Evolutionary conservation across 35 echinoderm and acorn worm genomes (phyloP).

Genomic region (Apostichopus californicus): DNA sequence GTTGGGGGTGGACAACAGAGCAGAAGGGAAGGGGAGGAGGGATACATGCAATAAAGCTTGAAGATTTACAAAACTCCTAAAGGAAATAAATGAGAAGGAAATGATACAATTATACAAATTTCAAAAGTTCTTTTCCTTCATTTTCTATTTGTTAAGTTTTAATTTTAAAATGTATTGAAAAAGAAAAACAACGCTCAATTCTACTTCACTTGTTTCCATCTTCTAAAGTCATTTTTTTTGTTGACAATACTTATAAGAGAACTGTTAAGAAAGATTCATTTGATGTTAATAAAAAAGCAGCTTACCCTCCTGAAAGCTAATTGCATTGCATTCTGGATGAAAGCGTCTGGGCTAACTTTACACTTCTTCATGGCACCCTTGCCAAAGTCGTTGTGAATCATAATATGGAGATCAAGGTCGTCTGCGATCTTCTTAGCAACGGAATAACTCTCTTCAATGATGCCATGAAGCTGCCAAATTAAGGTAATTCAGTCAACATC

Average conservation of each 20-base stretch:
- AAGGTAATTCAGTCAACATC: neutral
- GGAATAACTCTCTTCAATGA: slow-evolving; percentile 66
- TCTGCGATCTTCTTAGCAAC: slow-evolving; percentile 71
- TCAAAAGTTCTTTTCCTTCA: too few species aligned
- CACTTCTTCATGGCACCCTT: slow-evolving; percentile 91
- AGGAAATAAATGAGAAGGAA: too few species aligned
- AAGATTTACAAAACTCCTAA: too few species aligned
- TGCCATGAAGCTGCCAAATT: slow-evolving; percentile 53
- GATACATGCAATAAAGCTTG: neutral
- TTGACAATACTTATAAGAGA: neutral
- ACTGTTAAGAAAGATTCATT: neutral
- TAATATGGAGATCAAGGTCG: slow-evolving; percentile 89
- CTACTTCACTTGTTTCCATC: neutral
- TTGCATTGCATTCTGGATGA: slow-evolving; percentile 95
- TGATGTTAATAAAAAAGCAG: neutral
- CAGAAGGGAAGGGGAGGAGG: neutral
- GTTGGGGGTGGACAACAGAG: neutral
- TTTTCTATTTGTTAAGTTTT: too few species aligned
- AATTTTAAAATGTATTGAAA: too few species aligned
- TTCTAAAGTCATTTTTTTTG: neutral
- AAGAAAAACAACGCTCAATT: too few species aligned
- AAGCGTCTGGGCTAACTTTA: slow-evolving; percentile 94
- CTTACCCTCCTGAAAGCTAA: slow-evolving; percentile 91
- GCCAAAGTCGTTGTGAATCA: slow-evolving; percentile 90
- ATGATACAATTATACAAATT: too few species aligned